These are phyloP conservation scores for Agrotis ipsilon DNA, from an alignment of 2,888 invertebrate genomes.

Conservation along the genomic window DNA sequence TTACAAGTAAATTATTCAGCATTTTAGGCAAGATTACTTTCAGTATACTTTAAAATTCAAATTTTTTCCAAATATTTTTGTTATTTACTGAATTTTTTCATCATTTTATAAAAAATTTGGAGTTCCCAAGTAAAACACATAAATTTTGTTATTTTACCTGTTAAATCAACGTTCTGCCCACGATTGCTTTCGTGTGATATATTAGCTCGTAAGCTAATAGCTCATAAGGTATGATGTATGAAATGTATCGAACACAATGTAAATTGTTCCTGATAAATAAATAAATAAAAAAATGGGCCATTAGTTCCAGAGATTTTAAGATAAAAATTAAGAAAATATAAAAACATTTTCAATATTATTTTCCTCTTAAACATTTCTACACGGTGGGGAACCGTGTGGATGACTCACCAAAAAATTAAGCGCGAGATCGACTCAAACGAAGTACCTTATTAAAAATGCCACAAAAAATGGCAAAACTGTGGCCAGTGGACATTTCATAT, in stretches of 20 bases:
- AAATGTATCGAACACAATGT: too few relatives aligned
- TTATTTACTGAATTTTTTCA: neutral
- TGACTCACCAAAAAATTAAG: slow-evolving; percentile 30
- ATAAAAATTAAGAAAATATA: too few relatives aligned
- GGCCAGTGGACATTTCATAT: slow-evolving; percentile 77
- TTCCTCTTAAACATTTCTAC: neutral
- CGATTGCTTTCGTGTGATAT: too few relatives aligned
- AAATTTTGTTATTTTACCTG: neutral
- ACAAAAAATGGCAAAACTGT: slow-evolving; percentile 60
- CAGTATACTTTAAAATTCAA: too few relatives aligned
- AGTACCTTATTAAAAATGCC: slow-evolving; percentile 48
- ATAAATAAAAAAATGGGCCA: too few relatives aligned
- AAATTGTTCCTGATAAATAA: too few relatives aligned
- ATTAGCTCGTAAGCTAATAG: too few relatives aligned
- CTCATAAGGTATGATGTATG: too few relatives aligned
- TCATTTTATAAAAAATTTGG: neutral
- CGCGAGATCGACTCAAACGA: slow-evolving; percentile 49
- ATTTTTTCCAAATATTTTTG: neutral
- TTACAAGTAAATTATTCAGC: neutral
- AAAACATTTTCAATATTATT: too few relatives aligned
- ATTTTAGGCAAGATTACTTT: too few relatives aligned
- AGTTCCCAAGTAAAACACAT: neutral
- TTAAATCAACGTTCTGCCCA: neutral
- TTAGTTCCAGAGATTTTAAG: too few relatives aligned
- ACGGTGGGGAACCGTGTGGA: slow-evolving; percentile 1